Conservation (phyloP, 2,113 vertebrate genomes). For the human region DNA sequence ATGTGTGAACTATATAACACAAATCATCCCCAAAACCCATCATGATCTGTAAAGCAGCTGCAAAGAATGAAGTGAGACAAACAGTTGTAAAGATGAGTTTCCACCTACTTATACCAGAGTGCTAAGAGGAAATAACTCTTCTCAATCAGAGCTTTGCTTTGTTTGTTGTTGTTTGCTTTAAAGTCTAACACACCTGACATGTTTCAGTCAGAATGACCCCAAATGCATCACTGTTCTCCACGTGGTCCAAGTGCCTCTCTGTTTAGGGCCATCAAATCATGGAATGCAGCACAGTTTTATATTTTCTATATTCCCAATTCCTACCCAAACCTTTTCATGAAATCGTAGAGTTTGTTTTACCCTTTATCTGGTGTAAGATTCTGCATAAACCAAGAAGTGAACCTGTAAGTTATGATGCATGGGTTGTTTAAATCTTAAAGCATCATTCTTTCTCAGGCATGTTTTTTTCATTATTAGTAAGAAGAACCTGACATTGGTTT, state of each 20-base stretch:
- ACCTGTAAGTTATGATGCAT: neutral
- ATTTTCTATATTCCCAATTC: neutral
- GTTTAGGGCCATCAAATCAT: neutral
- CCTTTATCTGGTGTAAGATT: neutral
- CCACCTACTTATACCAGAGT: neutral
- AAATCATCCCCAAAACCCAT: accelerated
- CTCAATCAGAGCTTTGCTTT: neutral
- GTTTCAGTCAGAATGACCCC: neutral
- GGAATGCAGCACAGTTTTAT: neutral
- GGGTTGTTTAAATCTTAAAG: neutral
- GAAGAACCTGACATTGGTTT: neutral
- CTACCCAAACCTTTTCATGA: neutral
- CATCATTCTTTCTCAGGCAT: neutral
- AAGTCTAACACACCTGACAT: neutral
- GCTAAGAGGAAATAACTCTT: neutral
- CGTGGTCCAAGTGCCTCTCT: neutral
- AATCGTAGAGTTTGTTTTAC: neutral
- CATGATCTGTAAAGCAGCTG: neutral
- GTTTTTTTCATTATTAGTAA: neutral
- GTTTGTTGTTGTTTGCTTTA: neutral
- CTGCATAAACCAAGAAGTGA: neutral
- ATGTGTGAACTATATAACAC: neutral
- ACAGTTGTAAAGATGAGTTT: neutral
- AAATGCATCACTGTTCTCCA: too few species aligned
- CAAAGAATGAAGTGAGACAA: neutral